Evolutionary conservation across 92 coral and sea anemone species (phyloP).

Genomic region (Parazoanthus swiftii): DNA sequence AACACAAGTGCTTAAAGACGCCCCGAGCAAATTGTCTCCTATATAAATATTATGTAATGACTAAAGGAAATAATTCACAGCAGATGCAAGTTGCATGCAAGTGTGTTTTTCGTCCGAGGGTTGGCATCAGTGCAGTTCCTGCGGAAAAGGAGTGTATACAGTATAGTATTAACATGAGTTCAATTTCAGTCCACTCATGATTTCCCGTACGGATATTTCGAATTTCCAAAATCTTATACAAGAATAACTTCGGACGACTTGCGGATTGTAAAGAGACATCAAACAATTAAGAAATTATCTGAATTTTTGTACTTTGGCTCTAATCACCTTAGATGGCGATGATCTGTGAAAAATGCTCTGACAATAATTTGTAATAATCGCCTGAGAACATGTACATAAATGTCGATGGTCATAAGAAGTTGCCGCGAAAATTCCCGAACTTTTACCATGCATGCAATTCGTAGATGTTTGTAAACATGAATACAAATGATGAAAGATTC

Average conservation of each 20-base stretch:
- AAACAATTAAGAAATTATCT: not conserved
- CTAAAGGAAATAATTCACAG: not conserved
- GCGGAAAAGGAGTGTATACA: constrained; percentile 16
- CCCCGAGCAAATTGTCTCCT: not conserved
- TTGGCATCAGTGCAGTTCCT: not conserved
- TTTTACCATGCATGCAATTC: not conserved
- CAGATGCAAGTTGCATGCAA: not conserved
- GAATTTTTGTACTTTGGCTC: constrained; percentile 25
- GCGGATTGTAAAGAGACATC: not conserved
- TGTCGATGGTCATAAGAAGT: not conserved
- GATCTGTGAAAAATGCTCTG: not conserved
- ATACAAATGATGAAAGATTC: not conserved
- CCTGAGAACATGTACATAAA: constrained; percentile 6
- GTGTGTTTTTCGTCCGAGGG: not conserved
- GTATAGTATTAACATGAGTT: not conserved
- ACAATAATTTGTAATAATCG: not conserved
- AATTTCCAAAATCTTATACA: not conserved
- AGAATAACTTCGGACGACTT: not conserved
- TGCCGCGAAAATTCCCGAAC: not conserved
- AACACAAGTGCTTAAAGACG: not conserved
- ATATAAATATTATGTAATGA: not conserved
- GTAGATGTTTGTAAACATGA: not conserved
- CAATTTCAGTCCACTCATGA: not conserved
- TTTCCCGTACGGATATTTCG: not conserved
- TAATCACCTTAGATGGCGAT: constrained; percentile 1